phyloP scores from a whole-genome alignment of 2,888 invertebrate species.

The Spicauda simplicius region DNA sequence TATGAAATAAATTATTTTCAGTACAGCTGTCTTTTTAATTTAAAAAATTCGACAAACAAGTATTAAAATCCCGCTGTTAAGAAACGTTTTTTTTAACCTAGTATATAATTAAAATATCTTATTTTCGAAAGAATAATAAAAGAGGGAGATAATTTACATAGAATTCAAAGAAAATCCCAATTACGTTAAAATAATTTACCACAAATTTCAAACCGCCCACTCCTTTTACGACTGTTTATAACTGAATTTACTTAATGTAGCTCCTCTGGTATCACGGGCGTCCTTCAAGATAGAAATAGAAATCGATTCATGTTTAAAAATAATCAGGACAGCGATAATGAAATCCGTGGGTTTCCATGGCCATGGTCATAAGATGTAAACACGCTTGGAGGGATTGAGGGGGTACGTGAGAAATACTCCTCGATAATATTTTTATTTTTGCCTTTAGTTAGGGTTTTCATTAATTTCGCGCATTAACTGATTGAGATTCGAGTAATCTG shows the following conservation, averaged over 20 bases:
- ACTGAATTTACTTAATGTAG: slow-evolving; percentile 2
- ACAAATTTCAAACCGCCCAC: slow-evolving; percentile 7
- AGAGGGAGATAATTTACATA: neutral
- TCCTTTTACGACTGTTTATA: slow-evolving; percentile 2
- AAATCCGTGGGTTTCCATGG: slow-evolving; percentile 60
- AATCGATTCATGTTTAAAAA: slow-evolving; percentile 56
- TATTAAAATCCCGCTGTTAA: no score
- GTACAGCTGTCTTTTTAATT: no score
- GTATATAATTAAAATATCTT: no score
- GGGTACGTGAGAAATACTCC: slow-evolving; percentile 31
- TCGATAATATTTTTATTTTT: neutral
- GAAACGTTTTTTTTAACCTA: no score
- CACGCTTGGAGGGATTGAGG: slow-evolving; percentile 30
- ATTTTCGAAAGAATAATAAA: no score
- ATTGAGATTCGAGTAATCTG: no score
- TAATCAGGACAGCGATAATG: slow-evolving; percentile 47
- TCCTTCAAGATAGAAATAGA: slow-evolving; percentile 48
- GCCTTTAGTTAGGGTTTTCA: neutral
- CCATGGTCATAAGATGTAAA: slow-evolving; percentile 52
- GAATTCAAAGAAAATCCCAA: neutral
- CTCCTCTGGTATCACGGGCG: slow-evolving; percentile 16
- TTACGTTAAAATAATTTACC: no score
- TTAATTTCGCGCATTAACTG: no score
- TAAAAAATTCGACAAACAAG: no score
- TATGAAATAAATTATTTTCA: no score